A percentile compares a stretch with the other conserved stretches of the same genome.
phyloP scores from a whole-genome alignment of 1,140 invertebrate genomes.

The Aphaenogaster ashmeadi region DNA sequence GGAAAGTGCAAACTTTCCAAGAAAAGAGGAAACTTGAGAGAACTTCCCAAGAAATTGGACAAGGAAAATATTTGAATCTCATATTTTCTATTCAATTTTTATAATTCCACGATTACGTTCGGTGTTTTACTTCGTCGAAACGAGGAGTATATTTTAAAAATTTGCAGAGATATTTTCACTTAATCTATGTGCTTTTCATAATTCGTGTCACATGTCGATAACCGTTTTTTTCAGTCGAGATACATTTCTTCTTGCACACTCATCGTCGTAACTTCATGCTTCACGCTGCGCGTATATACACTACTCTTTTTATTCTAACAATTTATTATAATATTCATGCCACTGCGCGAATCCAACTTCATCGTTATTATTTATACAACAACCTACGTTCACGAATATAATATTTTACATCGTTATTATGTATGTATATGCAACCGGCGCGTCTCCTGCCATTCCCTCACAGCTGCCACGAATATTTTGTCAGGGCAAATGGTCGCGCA shows the following conservation, averaged over 20 bases:
- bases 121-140: neutral
- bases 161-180: slow-evolving; percentile 1
- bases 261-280: neutral
- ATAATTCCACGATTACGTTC: neutral
- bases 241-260: neutral
- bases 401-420: slow-evolving; percentile 37
- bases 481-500: slow-evolving; percentile 45
- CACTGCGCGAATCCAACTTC: slow-evolving; percentile 4
- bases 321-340: slow-evolving; percentile 39
- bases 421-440: slow-evolving; percentile 8
- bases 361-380: slow-evolving; percentile 52
- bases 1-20: slow-evolving; percentile 7
- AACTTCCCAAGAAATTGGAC: slow-evolving; percentile 19
- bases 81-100: slow-evolving; percentile 1
- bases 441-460: neutral
- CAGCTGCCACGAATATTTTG: slow-evolving; percentile 51
- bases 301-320: neutral
- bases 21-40: neutral
- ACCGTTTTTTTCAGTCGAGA: too few species aligned
- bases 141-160: neutral
- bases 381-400: slow-evolving; percentile 29
- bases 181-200: slow-evolving; percentile 8
- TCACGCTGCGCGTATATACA: neutral
- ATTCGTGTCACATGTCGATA: neutral
- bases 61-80: neutral